Evolutionary conservation across 1,140 invertebrate genomes (phyloP).

Genomic region (Cotesia typhae): DNA sequence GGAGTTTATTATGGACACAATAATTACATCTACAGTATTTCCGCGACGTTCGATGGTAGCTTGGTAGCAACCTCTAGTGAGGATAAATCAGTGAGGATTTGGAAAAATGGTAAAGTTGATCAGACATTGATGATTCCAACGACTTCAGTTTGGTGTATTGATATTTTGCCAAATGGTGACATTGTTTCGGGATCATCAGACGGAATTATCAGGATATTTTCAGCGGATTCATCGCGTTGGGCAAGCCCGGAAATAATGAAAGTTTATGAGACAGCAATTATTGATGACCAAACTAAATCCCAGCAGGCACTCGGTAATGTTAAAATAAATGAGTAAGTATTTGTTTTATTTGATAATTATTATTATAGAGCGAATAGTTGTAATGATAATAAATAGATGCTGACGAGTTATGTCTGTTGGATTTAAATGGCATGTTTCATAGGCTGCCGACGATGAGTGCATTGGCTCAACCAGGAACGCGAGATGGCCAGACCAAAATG

Average conservation of each 20-base stretch:
- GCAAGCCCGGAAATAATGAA: slow-evolving; percentile 72
- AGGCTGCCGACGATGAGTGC: slow-evolving; percentile 81
- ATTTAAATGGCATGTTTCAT: slow-evolving; percentile 34
- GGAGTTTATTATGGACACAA: slow-evolving; percentile 82
- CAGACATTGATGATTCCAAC: slow-evolving; percentile 84
- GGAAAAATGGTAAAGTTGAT: slow-evolving; percentile 74
- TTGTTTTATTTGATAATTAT: slow-evolving; percentile 14
- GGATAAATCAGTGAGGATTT: slow-evolving; percentile 87
- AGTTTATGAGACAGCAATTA: slow-evolving; percentile 78
- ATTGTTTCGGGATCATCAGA: slow-evolving; percentile 91
- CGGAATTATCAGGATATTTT: slow-evolving; percentile 86
- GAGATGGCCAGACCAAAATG: slow-evolving; percentile 88
- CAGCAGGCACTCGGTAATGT: slow-evolving; percentile 76
- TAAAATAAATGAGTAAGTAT: slow-evolving; percentile 80
- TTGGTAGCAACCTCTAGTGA: slow-evolving; percentile 81
- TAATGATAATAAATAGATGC: slow-evolving; percentile 12
- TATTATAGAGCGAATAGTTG: neutral
- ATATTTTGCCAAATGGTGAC: slow-evolving; percentile 84
- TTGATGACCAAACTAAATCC: slow-evolving; percentile 70
- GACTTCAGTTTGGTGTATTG: slow-evolving; percentile 89
- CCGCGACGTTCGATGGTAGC: slow-evolving; percentile 43
- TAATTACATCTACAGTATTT: slow-evolving; percentile 79
- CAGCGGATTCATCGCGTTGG: slow-evolving; percentile 72
- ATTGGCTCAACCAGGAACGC: slow-evolving; percentile 79
- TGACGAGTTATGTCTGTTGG: neutral